Conservation (phyloP, 2,113 vertebrate genomes). For the Chauna torquata region DNA sequence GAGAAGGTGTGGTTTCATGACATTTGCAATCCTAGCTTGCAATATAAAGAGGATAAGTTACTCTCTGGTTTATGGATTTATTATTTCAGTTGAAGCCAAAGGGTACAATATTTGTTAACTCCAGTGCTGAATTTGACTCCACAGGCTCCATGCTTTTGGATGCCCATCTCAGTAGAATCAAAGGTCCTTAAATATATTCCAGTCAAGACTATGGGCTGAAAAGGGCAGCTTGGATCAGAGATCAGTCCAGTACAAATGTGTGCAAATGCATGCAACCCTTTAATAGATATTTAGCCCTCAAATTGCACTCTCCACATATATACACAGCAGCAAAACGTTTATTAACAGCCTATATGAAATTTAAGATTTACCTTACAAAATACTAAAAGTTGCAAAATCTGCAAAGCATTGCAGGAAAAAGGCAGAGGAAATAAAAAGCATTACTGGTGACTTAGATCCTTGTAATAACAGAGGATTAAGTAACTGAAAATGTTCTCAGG, state of each 20-base stretch:
- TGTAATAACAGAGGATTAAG: not conserved
- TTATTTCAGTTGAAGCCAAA: not conserved
- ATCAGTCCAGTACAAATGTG: not conserved
- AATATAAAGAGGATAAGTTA: not conserved
- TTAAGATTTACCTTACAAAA: conserved; percentile 51
- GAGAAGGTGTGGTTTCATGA: not conserved
- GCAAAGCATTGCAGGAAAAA: not conserved
- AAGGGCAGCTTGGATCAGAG: not conserved
- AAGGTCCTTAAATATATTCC: not conserved
- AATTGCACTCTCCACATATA: not conserved
- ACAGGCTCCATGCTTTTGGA: not conserved
- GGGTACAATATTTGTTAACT: not conserved
- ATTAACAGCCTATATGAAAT: conserved; percentile 28
- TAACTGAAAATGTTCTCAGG: not conserved
- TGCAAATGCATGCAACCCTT: not conserved
- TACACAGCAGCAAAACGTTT: not conserved
- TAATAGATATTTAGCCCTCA: not conserved
- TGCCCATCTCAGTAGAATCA: not conserved
- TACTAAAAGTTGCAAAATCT: conserved; percentile 50
- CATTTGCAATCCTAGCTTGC: not conserved
- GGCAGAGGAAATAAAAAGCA: conserved; percentile 17
- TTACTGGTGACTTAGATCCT: not conserved
- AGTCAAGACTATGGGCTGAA: not conserved
- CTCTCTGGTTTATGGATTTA: not conserved
- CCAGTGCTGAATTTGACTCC: not conserved